phyloP scores from a whole-genome alignment of 2,888 invertebrate genomes.

The Osmoderma eremita region DNA sequence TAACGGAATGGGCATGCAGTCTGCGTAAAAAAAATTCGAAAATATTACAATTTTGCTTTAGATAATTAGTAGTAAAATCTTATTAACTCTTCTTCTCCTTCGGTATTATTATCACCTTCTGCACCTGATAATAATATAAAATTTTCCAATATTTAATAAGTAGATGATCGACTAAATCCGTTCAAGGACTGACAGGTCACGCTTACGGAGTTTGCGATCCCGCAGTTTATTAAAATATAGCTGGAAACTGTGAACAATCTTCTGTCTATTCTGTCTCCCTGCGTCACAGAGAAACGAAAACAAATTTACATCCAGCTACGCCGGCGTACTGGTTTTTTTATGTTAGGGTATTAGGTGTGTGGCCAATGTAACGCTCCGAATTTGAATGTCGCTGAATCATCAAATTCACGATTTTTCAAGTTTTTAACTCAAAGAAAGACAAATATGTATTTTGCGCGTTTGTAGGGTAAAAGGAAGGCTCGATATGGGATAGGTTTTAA shows the following conservation, averaged over 20 bases:
- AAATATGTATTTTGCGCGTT: constrained; percentile 21
- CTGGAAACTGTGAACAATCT: constrained; percentile 2
- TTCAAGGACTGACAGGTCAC: constrained; percentile 36
- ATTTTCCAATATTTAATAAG: constrained; percentile 30
- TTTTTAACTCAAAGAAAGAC: not conserved
- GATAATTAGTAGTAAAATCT: not conserved
- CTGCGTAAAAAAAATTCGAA: not conserved
- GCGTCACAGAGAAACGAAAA: constrained; percentile 29
- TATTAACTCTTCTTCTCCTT: not conserved
- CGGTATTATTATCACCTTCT: not conserved
- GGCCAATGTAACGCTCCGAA: constrained; percentile 6
- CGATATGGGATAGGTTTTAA: too few species aligned
- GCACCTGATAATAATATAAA: constrained; percentile 11
- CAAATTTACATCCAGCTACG: constrained; percentile 24
- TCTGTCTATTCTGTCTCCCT: not conserved
- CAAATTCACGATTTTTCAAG: not conserved
- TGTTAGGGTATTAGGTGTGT: constrained; percentile 1
- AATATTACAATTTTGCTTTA: not conserved
- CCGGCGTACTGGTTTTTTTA: constrained; percentile 8
- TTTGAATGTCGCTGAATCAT: constrained; percentile 12
- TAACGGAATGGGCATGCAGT: not conserved
- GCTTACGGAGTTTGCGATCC: constrained; percentile 24
- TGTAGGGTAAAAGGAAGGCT: too few species aligned
- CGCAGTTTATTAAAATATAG: constrained; percentile 36
- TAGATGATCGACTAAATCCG: constrained; percentile 30